phyloP scores from a whole-genome alignment of 2,888 invertebrate species.

The Ormyrus labotus region DNA sequence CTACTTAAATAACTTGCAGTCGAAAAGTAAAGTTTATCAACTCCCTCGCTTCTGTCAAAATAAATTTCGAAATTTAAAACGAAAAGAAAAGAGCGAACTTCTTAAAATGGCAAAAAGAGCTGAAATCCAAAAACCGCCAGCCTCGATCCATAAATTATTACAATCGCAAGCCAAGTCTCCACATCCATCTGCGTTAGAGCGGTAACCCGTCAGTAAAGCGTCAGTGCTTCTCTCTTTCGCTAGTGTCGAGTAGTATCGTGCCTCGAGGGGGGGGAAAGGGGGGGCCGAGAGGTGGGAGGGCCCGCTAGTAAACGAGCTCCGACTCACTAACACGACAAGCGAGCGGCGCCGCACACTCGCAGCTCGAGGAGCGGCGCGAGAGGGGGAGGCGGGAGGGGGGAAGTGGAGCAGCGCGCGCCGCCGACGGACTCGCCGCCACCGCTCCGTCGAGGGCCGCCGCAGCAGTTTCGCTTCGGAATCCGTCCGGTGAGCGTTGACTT shows the following conservation, averaged over 20 bases:
- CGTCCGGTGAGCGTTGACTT: constrained; percentile 59
- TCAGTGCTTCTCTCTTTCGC: neutral
- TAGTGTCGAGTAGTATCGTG: constrained; percentile 11
- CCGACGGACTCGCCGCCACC: constrained; percentile 16
- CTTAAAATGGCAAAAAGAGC: too few relatives aligned
- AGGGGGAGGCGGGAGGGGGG: constrained; percentile 54
- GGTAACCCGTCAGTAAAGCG: neutral
- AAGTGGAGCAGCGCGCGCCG: constrained; percentile 54
- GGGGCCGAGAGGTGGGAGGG: neutral
- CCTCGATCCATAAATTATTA: neutral
- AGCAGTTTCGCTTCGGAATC: constrained; percentile 69
- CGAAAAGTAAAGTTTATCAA: too few relatives aligned
- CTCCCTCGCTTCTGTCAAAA: too few relatives aligned
- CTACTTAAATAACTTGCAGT: too few relatives aligned
- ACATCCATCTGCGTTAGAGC: neutral
- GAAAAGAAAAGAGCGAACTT: too few relatives aligned
- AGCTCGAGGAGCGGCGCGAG: neutral
- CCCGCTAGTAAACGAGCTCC: neutral
- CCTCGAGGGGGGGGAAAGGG: neutral
- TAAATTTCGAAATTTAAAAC: too few relatives aligned
- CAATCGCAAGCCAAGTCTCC: constrained; percentile 1
- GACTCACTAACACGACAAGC: too few relatives aligned
- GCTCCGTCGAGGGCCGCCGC: constrained; percentile 49
- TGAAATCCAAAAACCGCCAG: too few relatives aligned
- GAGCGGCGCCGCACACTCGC: too few relatives aligned